These are phyloP conservation scores for Delia radicum DNA, from an alignment of 1,140 invertebrate species.

Conservation along the genomic window DNA sequence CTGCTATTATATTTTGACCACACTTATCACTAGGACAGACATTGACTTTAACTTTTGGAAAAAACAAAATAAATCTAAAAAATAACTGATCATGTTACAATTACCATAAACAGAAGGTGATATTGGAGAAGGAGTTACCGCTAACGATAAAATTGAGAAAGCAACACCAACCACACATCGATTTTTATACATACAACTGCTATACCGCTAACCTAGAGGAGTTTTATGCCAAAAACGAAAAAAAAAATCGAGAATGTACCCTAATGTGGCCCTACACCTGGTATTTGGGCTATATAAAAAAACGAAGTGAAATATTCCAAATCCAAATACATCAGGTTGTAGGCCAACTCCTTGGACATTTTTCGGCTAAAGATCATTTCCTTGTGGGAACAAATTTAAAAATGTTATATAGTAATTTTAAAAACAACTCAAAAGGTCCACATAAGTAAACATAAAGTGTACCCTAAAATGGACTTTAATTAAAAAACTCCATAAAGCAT, in stretches of 20 bases:
- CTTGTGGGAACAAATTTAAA: too few relatives aligned
- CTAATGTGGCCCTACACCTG: too few relatives aligned
- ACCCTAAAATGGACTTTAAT: too few relatives aligned
- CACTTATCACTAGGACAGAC: neutral
- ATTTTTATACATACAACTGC: neutral
- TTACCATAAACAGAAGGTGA: slow-evolving; percentile 23
- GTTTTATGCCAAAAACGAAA: neutral
- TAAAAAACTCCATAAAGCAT: too few relatives aligned
- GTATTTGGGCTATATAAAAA: too few relatives aligned
- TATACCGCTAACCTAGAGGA: slow-evolving; percentile 3
- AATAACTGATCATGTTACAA: slow-evolving; percentile 22
- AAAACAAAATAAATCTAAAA: neutral
- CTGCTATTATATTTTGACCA: neutral
- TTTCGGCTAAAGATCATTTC: too few relatives aligned
- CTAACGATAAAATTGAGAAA: neutral
- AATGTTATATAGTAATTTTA: too few relatives aligned
- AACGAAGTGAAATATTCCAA: too few relatives aligned
- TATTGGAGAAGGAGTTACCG: slow-evolving; percentile 15
- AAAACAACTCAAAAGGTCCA: too few relatives aligned
- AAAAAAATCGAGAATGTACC: neutral
- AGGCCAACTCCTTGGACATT: too few relatives aligned
- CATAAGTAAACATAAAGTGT: too few relatives aligned
- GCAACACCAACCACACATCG: neutral
- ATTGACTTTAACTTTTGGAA: neutral
- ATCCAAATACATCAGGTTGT: too few relatives aligned